phyloP scores from a whole-genome alignment of 2,888 invertebrate species.

The Ennomos fuscantarius region DNA sequence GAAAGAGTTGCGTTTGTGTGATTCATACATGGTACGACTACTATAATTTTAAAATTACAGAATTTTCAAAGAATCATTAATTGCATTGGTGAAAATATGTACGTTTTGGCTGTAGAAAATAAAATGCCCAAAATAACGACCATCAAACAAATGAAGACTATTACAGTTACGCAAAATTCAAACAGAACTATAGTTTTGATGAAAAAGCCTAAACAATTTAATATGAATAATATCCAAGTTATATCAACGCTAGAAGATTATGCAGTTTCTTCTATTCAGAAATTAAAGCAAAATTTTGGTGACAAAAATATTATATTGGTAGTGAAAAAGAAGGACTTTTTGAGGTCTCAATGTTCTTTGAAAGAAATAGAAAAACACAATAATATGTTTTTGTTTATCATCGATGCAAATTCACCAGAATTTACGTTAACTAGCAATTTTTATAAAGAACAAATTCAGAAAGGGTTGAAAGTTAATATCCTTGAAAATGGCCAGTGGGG shows the following conservation, averaged over 20 bases:
- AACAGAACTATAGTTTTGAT: constrained; percentile 2
- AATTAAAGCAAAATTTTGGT: background rate
- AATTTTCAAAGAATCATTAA: background rate
- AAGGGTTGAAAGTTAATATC: constrained; percentile 4
- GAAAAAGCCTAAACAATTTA: background rate
- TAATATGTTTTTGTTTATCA: background rate
- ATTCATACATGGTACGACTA: no score
- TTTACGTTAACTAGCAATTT: background rate
- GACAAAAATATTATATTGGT: background rate
- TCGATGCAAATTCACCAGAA: background rate
- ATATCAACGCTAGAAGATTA: background rate
- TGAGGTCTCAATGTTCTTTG: background rate
- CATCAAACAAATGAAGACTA: background rate
- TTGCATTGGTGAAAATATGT: background rate
- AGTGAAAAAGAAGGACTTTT: background rate
- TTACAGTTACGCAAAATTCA: background rate
- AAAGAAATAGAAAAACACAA: background rate
- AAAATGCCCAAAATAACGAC: background rate
- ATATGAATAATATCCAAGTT: background rate
- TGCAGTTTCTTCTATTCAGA: background rate
- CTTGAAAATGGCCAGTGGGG: background rate
- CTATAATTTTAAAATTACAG: background rate
- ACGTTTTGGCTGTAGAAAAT: constrained; percentile 1
- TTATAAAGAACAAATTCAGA: constrained; percentile 8
- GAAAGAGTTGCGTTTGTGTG: background rate